phyloP scores from a whole-genome alignment of 2,888 invertebrate genomes.

The Plagodis dolabraria region DNA sequence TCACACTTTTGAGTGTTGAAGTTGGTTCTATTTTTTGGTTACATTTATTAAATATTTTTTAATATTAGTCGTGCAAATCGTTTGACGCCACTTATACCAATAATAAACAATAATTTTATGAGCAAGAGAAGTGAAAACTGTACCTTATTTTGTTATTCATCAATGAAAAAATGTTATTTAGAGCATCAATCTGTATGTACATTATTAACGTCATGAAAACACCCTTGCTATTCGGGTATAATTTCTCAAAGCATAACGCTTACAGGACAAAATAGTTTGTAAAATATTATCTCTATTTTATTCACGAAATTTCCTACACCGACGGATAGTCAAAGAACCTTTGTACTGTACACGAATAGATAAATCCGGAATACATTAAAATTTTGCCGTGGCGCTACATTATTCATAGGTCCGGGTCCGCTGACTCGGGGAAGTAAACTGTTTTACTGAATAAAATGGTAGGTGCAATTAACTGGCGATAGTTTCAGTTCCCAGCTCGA shows the following conservation, averaged over 20 bases:
- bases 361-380: constrained; percentile 56
- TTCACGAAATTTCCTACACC: constrained; percentile 20
- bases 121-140: too few relatives aligned
- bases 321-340: constrained; percentile 40
- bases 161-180: too few relatives aligned
- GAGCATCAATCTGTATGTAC: too few relatives aligned
- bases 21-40: too few relatives aligned
- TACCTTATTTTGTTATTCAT: too few relatives aligned
- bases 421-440: constrained; percentile 39
- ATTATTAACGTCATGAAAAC: too few relatives aligned
- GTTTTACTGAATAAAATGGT: constrained; percentile 49
- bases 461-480: constrained; percentile 43
- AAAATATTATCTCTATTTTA: constrained; percentile 23
- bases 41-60: too few relatives aligned
- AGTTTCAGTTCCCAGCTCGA: background rate
- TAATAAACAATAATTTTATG: too few relatives aligned
- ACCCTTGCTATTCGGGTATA: too few relatives aligned
- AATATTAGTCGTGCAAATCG: too few relatives aligned
- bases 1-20: too few relatives aligned
- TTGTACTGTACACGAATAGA: constrained; percentile 50
- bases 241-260: background rate
- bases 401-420: constrained; percentile 49
- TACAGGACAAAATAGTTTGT: constrained; percentile 17
- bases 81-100: too few relatives aligned
- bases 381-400: constrained; percentile 49